Percentiles rank a stretch among this genome's conserved stretches.
phyloP scores from a whole-genome alignment of 2,113 vertebrate species.

The Chaetorhynchus papuensis region DNA sequence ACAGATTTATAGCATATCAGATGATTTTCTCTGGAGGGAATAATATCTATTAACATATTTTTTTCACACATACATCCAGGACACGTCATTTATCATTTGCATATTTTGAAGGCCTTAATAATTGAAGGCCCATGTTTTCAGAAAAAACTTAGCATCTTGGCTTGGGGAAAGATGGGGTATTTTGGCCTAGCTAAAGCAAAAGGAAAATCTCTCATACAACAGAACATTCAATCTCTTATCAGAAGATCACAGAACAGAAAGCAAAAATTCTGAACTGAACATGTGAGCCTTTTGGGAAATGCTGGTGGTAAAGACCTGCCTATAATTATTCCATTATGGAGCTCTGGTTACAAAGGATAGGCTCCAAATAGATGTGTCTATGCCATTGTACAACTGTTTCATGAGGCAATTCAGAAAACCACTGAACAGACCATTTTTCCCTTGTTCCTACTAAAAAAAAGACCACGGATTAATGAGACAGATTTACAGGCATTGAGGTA shows the following conservation, averaged over 20 bases:
- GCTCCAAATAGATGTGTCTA: neutral
- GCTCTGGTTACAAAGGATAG: neutral
- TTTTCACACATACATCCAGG: neutral
- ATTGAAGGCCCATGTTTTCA: neutral
- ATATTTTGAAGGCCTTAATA: neutral
- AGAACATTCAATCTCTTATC: neutral
- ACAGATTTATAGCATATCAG: slow-evolving; percentile 48
- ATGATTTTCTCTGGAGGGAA: slow-evolving; percentile 12
- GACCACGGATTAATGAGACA: neutral
- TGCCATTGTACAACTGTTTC: neutral
- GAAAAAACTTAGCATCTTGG: neutral
- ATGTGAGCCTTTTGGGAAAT: neutral
- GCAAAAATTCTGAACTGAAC: neutral
- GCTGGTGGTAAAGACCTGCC: neutral
- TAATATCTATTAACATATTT: neutral
- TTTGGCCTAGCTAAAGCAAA: neutral
- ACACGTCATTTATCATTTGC: neutral
- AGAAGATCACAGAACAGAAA: neutral
- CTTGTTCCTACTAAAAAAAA: neutral
- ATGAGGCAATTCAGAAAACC: neutral
- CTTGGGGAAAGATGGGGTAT: neutral
- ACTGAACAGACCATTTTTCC: neutral
- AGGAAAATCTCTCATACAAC: neutral
- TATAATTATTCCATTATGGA: neutral
- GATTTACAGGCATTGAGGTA: neutral